Conservation (phyloP, 2,113 vertebrate species). For the Diglossa brunneiventris region DNA sequence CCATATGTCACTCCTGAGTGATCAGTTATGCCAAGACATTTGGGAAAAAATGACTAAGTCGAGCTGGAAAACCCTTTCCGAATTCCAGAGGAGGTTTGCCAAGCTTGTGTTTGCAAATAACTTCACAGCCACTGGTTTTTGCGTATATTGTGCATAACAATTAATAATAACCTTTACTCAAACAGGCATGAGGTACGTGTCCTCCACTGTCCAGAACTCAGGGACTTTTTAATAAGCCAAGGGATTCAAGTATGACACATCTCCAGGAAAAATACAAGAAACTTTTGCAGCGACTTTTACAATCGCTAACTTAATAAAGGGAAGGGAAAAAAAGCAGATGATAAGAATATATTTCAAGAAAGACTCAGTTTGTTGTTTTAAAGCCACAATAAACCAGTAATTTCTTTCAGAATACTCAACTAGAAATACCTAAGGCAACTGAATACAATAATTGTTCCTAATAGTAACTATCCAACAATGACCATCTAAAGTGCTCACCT, state of each 20-base stretch:
- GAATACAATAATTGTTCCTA: not conserved
- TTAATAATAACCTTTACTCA: not conserved
- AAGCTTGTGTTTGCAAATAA: slow-evolving; percentile 50
- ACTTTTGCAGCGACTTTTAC: not conserved
- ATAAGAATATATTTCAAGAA: not conserved
- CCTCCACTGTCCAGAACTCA: not conserved
- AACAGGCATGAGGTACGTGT: not conserved
- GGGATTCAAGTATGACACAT: not conserved
- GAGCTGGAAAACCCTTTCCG: slow-evolving; percentile 61
- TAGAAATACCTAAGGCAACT: not conserved
- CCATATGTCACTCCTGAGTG: slow-evolving; percentile 81
- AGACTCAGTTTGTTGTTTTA: not conserved
- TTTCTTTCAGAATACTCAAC: not conserved
- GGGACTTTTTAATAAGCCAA: not conserved
- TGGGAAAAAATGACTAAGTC: slow-evolving; percentile 58
- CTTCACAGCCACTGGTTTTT: not conserved
- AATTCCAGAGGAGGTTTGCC: slow-evolving; percentile 61
- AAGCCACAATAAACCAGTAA: not conserved
- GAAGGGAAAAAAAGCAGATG: not conserved
- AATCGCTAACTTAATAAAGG: not conserved
- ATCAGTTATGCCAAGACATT: slow-evolving; percentile 68
- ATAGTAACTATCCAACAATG: not conserved
- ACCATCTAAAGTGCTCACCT: not conserved
- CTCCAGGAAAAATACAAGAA: not conserved
- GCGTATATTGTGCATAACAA: not conserved